Evolutionary conservation across 2,113 vertebrate species (phyloP), one percentile per base, ranked within the genome.

Genomic region (Serinus canaria): DNA sequence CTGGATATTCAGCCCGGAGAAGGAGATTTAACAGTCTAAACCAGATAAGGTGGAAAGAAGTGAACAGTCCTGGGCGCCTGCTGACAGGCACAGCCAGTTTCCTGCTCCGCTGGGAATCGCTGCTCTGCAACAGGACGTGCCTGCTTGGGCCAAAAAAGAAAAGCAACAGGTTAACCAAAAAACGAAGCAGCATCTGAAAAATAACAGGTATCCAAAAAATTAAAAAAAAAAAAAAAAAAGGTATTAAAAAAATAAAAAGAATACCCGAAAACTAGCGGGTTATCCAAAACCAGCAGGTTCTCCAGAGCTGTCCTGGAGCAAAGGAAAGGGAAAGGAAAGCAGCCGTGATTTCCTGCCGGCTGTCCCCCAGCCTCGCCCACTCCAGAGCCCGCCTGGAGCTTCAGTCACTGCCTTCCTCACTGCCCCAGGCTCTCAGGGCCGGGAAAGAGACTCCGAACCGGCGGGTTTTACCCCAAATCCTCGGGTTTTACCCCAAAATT

Each of bases 81-180:
- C 21, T 22, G 53, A 18, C 27, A 49, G 50, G 13, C 35, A 66
- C 19, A 24, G 50, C 10, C 20, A 4, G 44, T 62, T 28, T 77
- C 39, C 27, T 53, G 53, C 73, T 52, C 63, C 0, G 1, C 53
- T 27, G 53, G 31, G 47, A 63, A 73, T 37, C 0, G 0, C 66
- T 60, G 59, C n/a, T 47, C 12, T 56, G 1, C 0, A 56, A 13
- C 8, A n/a, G 20, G 19, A 47, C 13, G 2, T 1, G 24, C 9
- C 14, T 1, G 3, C 63, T 23, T 14, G 9, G 53, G 33, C 33
- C 46, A 53, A 22, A 8, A 52, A 23, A 33, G 63, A 13, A 28
- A 60, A 69, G 49, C n/a, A 75, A 19, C 39, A 28, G 46, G 11
- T 60, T 68, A 68, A 37, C 37, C 6, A 39, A 52, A 60, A 67